A percentile compares a stretch with the other conserved stretches of the same genome.
These are phyloP conservation scores for Seriola aureovittata DNA, from an alignment of 2,113 vertebrate species.

Conservation along the genomic window DNA sequence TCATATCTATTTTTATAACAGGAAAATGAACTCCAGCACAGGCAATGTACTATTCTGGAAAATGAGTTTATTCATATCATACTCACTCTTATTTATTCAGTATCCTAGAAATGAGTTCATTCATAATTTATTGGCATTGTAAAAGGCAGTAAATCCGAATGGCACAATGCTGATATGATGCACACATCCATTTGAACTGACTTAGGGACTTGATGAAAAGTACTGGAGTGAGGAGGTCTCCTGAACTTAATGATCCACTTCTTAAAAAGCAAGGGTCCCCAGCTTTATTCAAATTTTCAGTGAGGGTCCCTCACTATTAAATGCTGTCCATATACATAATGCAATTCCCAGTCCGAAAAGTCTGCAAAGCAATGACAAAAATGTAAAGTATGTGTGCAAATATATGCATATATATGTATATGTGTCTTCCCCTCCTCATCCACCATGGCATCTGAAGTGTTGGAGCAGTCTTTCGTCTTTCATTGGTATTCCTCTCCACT, in stretches of 20 bases:
- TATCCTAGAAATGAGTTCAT: conserved; percentile 37
- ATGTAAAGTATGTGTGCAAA: neutral
- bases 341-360: neutral
- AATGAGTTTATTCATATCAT: conserved; percentile 47
- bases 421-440: neutral
- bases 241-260: neutral
- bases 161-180: neutral
- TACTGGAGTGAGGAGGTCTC: neutral
- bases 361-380: neutral
- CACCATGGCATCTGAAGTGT: neutral
- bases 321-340: neutral
- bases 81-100: conserved; percentile 33
- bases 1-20: conserved; percentile 62
- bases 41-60: conserved; percentile 42
- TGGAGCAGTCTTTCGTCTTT: conserved; percentile 3
- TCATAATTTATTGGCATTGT: conserved; percentile 34
- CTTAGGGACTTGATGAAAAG: neutral
- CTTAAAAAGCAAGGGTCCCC: neutral
- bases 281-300: neutral
- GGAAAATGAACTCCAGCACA: conserved; percentile 31
- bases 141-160: conserved; percentile 9
- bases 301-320: neutral
- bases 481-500: conserved; percentile 33
- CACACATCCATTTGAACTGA: neutral
- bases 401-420: neutral